Percentiles rank a stretch among this genome's conserved stretches.
These are phyloP conservation scores for Willisornis vidua DNA, from an alignment of 2,113 vertebrate species.

Conservation along the genomic window DNA sequence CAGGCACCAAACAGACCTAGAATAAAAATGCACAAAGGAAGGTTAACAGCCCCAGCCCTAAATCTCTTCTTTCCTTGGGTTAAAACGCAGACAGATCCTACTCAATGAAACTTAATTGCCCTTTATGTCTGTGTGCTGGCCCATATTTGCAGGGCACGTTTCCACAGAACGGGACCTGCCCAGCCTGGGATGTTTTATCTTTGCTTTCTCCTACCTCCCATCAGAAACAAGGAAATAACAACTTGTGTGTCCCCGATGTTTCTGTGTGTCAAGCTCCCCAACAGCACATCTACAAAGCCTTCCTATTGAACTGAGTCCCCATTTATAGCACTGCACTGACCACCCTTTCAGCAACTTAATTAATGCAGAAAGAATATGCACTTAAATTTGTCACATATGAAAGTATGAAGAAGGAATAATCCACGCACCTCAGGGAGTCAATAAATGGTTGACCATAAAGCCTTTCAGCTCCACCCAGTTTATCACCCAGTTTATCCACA, in stretches of 20 bases:
- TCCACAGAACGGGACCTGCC: neutral
- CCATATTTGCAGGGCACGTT: neutral
- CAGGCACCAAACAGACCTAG: neutral
- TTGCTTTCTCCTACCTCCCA: neutral
- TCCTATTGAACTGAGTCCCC: neutral
- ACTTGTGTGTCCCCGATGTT: neutral
- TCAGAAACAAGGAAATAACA: conserved; percentile 30
- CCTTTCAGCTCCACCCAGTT: neutral
- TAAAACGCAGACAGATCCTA: neutral
- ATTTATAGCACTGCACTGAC: accelerated
- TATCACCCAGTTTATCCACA: neutral
- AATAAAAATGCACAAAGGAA: neutral
- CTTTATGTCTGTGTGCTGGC: neutral
- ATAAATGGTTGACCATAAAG: neutral
- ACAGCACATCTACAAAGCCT: accelerated
- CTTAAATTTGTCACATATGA: neutral
- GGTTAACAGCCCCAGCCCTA: neutral
- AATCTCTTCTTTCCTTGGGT: neutral
- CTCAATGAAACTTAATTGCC: neutral
- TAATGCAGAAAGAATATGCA: accelerated
- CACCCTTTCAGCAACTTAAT: neutral
- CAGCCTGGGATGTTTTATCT: neutral
- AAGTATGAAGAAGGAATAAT: neutral
- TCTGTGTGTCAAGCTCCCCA: neutral
- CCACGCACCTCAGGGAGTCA: accelerated